Percentiles rank a stretch among this genome's conserved stretches.
These are phyloP conservation scores for Gobiocypris rarus DNA, from an alignment of 2,113 vertebrate species.

Conservation along the genomic window DNA sequence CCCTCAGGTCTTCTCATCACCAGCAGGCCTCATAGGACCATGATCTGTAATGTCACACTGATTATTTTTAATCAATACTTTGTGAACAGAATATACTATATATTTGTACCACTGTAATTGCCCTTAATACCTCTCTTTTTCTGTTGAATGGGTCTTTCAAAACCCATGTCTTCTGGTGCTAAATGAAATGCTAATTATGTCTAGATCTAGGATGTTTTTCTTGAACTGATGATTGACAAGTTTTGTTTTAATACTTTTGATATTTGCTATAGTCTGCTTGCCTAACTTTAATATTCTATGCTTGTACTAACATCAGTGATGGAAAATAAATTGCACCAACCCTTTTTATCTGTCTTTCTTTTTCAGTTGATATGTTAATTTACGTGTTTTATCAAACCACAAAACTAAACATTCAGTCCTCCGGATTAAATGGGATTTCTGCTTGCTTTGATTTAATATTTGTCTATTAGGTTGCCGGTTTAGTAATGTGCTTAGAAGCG, in stretches of 20 bases:
- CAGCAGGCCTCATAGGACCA: slow-evolving; percentile 16
- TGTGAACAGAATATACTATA: slow-evolving; percentile 23
- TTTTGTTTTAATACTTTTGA: slow-evolving; percentile 11
- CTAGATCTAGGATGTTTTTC: slow-evolving; percentile 4
- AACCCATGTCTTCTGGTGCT: slow-evolving; percentile 57
- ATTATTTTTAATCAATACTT: slow-evolving; percentile 23
- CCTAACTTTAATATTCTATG: slow-evolving; percentile 3
- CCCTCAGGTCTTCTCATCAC: slow-evolving; percentile 33
- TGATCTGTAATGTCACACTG: neutral
- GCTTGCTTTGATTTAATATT: neutral
- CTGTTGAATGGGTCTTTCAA: neutral
- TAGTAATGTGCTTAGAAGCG: neutral
- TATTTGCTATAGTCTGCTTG: neutral
- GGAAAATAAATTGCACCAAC: slow-evolving; percentile 28
- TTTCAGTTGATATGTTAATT: neutral
- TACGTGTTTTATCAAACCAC: neutral
- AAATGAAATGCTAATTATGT: slow-evolving; percentile 14
- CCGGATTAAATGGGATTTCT: neutral
- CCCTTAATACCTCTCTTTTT: slow-evolving; percentile 51
- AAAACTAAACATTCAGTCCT: neutral
- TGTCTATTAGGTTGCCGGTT: neutral
- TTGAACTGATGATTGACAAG: neutral
- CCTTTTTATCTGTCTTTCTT: neutral
- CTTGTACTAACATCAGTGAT: slow-evolving; percentile 46
- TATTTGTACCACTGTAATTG: slow-evolving; percentile 24